A percentile compares a stretch with the other conserved stretches of the same genome.
These are phyloP conservation scores for Caradrina kadenii DNA, from an alignment of 2,888 invertebrate species.

Conservation along the genomic window DNA sequence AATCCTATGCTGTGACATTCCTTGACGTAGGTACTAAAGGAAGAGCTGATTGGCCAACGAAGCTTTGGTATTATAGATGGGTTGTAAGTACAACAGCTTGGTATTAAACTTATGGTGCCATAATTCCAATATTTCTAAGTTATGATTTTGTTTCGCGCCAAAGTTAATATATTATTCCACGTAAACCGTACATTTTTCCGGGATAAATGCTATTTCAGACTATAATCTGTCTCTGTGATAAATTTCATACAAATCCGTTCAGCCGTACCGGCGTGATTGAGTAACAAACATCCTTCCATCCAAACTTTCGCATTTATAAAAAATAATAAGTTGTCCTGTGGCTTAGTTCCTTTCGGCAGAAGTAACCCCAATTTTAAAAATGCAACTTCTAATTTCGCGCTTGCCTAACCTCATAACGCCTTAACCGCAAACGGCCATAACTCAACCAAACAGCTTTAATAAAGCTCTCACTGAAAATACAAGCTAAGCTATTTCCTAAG, in stretches of 20 bases:
- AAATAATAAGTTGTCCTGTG: too few species aligned
- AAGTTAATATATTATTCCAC: too few species aligned
- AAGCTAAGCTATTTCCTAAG: constrained; percentile 57
- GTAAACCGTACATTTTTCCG: too few species aligned
- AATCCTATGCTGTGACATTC: constrained; percentile 29
- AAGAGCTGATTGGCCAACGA: constrained; percentile 13
- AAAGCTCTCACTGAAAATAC: constrained; percentile 55
- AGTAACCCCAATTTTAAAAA: constrained; percentile 20
- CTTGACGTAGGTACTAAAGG: constrained; percentile 8
- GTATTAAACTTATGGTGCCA: background rate
- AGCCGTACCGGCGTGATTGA: too few species aligned
- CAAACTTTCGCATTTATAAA: too few species aligned
- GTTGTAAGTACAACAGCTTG: too few species aligned
- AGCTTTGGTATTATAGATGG: constrained; percentile 9
- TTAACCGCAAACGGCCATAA: constrained; percentile 56
- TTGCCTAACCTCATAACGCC: constrained; percentile 11
- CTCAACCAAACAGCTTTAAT: constrained; percentile 64
- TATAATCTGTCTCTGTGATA: too few species aligned
- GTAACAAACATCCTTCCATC: too few species aligned
- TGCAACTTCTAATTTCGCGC: constrained; percentile 26
- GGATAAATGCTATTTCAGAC: too few species aligned
- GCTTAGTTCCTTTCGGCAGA: background rate
- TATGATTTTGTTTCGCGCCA: too few species aligned
- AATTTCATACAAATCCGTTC: too few species aligned
- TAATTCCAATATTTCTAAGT: too few species aligned